A percentile compares a stretch with the other conserved stretches of the same genome.
Evolutionary conservation across 2,797 vertebrate species (phyloP).

Genomic region (Bradypodion pumilum): DNA sequence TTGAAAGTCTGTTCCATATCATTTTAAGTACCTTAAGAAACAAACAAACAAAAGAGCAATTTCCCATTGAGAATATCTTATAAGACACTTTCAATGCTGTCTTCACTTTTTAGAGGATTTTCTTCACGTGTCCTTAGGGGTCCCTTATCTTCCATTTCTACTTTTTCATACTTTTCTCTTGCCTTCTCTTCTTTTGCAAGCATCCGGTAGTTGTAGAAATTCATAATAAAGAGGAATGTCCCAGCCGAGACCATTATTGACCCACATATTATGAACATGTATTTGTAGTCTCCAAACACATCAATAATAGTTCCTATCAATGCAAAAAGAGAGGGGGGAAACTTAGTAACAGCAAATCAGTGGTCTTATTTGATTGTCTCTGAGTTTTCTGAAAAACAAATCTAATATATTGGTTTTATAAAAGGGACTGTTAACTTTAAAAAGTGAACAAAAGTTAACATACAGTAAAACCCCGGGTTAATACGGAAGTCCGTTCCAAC

Average conservation of each 20-base stretch:
- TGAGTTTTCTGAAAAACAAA: not conserved
- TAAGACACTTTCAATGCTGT: conserved; percentile 20
- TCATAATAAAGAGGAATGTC: conserved; percentile 83
- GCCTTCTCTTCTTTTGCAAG: conserved; percentile 73
- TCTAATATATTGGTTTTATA: no score
- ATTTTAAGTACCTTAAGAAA: conserved; percentile 24
- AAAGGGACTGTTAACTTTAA: no score
- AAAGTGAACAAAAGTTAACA: no score
- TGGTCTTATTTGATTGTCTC: not conserved
- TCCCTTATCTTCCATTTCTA: conserved; percentile 53
- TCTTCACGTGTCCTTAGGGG: conserved; percentile 64
- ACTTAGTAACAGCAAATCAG: conserved; percentile 13
- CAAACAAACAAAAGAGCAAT: conserved; percentile 24
- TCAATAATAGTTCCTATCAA: conserved; percentile 79
- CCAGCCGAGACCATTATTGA: conserved; percentile 78
- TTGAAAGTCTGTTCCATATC: conserved; percentile 20
- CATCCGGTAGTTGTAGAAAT: conserved; percentile 80
- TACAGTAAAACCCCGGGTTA: no score
- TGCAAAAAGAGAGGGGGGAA: conserved; percentile 2
- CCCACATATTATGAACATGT: conserved; percentile 84
- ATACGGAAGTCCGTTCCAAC: no score
- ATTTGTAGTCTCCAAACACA: conserved; percentile 79
- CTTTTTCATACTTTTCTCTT: conserved; percentile 42
- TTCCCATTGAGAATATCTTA: not conserved
- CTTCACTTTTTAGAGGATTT: conserved; percentile 47